A percentile compares a stretch with the other conserved stretches of the same genome.
phyloP scores from a whole-genome alignment of 1,140 invertebrate species.

The Nasonia longicornis region DNA sequence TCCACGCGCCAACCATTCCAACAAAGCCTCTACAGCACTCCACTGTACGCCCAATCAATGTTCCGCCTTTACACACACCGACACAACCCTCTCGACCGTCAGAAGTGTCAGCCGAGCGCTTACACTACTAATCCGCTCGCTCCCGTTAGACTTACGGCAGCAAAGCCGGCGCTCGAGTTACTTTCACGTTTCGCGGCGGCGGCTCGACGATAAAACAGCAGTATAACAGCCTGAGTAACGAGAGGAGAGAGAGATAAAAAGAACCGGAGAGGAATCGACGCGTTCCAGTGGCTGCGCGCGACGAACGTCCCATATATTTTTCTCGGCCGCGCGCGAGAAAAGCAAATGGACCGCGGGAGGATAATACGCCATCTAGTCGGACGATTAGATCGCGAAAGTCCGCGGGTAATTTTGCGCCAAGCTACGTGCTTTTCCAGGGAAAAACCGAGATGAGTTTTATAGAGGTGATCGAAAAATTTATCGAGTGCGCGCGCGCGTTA shows the following conservation, averaged over 20 bases:
- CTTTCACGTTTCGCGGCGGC: conserved; percentile 22
- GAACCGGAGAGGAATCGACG: background rate
- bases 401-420: background rate
- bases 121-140: background rate
- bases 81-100: too few relatives aligned
- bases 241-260: background rate
- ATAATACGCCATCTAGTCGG: background rate
- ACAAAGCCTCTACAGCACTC: background rate
- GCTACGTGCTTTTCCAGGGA: background rate
- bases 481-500: background rate
- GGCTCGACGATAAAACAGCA: background rate
- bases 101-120: background rate
- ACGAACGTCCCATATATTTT: conserved; percentile 1
- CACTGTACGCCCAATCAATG: background rate
- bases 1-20: background rate
- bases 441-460: background rate
- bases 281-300: background rate
- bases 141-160: background rate
- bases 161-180: background rate
- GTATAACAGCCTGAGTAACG: background rate
- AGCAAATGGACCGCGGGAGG: background rate
- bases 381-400: conserved; percentile 26
- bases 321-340: background rate
- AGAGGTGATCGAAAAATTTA: background rate
- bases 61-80: too few relatives aligned